Conservation (phyloP, 1,140 invertebrate genomes). For the Myzus persicae region DNA sequence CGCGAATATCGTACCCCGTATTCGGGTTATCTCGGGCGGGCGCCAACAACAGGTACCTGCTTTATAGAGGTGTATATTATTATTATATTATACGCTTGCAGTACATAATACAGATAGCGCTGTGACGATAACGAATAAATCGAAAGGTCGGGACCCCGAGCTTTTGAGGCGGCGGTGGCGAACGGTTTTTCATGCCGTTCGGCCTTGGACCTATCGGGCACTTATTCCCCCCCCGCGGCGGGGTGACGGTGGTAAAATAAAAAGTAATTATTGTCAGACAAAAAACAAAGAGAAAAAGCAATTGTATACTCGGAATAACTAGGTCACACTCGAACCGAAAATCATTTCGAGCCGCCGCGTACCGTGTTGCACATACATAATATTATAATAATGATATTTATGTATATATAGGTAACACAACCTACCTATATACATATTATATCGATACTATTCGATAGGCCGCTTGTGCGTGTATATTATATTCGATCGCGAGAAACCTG, state of each 20-base stretch:
- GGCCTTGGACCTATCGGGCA: not conserved
- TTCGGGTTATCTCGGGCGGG: not conserved
- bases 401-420: not conserved
- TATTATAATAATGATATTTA: not conserved
- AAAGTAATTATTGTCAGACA: conserved; percentile 51
- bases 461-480: not conserved
- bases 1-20: not conserved
- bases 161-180: not conserved
- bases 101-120: not conserved
- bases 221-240: not conserved
- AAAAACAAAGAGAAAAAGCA: conserved; percentile 39
- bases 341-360: not conserved
- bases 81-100: too few relatives aligned
- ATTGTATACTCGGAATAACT: conserved; percentile 46
- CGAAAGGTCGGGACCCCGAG: not conserved
- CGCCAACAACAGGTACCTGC: not conserved
- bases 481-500: not conserved
- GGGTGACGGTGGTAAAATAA: not conserved
- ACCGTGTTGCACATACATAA: not conserved
- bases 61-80: not conserved
- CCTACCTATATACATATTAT: not conserved
- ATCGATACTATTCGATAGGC: not conserved
- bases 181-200: not conserved
- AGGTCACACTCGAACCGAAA: conserved; percentile 41
- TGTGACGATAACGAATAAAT: not conserved